Conservation (phyloP, 2,888 invertebrate genomes). For the Melipona beecheii region DNA sequence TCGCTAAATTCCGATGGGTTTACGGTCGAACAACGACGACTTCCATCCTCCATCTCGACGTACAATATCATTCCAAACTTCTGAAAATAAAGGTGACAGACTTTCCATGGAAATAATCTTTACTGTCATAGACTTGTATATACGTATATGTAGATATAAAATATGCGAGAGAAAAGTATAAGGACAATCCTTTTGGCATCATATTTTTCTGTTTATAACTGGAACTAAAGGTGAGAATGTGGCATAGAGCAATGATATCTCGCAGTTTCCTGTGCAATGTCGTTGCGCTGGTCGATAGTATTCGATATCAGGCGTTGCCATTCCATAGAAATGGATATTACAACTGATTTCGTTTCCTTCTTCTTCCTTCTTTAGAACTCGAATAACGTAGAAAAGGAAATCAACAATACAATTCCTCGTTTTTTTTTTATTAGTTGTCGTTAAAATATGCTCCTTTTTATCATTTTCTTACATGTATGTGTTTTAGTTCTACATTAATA, state of each 20-base stretch:
- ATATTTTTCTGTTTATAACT: neutral
- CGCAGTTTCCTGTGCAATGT: slow-evolving; percentile 1
- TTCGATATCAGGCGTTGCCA: neutral
- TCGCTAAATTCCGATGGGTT: slow-evolving; percentile 33
- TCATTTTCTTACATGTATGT: neutral
- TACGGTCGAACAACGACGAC: slow-evolving; percentile 15
- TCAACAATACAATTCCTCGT: slow-evolving; percentile 13
- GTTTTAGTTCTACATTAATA: neutral
- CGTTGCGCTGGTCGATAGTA: slow-evolving; percentile 13
- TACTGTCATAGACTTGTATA: neutral
- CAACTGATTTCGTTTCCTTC: neutral
- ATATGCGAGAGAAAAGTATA: neutral
- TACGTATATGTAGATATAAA: neutral
- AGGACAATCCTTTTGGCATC: neutral
- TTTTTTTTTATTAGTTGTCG: neutral
- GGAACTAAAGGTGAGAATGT: neutral
- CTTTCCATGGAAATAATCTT: slow-evolving; percentile 42
- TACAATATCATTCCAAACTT: slow-evolving; percentile 10
- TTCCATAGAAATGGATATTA: slow-evolving; percentile 39
- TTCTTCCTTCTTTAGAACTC: neutral
- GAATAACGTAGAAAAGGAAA: slow-evolving; percentile 3
- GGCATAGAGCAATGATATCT: neutral
- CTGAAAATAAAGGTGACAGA: slow-evolving; percentile 35
- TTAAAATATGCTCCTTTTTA: neutral
- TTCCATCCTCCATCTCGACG: neutral